Conservation (phyloP, 2,113 vertebrate species). For the Pygathrix nemaeus region DNA sequence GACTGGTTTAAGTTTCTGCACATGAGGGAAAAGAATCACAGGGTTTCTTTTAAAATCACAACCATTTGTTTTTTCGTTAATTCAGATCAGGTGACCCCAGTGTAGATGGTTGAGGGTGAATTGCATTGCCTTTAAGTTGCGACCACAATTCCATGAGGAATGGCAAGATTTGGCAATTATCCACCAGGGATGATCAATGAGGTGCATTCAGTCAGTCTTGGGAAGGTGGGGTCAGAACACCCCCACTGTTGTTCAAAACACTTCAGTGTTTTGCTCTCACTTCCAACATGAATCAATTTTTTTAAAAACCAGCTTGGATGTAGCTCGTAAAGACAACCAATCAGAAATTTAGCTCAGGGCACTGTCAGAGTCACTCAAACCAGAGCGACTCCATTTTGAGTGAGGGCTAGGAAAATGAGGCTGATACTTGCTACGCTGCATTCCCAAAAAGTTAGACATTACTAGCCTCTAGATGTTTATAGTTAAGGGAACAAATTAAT, state of each 20-base stretch:
- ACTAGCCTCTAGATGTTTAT: too few relatives aligned
- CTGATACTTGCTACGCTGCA: too few relatives aligned
- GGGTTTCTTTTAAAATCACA: background rate
- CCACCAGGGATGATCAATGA: background rate
- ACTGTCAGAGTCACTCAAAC: background rate
- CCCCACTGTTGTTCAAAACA: background rate
- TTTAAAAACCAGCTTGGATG: background rate
- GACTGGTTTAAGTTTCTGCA: background rate
- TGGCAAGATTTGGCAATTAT: background rate
- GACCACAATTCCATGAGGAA: background rate
- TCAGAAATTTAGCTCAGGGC: conserved; percentile 60
- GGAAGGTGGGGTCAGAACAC: background rate
- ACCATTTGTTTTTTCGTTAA: background rate
- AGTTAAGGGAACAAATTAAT: too few relatives aligned
- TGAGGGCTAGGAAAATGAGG: too few relatives aligned
- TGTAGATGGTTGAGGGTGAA: too few relatives aligned
- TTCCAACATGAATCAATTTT: background rate
- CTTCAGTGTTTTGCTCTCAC: background rate
- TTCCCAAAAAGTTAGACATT: too few relatives aligned
- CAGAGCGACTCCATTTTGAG: too few relatives aligned
- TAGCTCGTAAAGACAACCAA: conserved; percentile 13
- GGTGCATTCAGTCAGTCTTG: background rate
- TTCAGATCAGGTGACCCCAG: background rate
- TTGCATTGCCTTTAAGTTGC: fast-evolving
- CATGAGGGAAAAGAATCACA: background rate